Conservation (phyloP, 2,113 vertebrate genomes). For the Gobius niger region DNA sequence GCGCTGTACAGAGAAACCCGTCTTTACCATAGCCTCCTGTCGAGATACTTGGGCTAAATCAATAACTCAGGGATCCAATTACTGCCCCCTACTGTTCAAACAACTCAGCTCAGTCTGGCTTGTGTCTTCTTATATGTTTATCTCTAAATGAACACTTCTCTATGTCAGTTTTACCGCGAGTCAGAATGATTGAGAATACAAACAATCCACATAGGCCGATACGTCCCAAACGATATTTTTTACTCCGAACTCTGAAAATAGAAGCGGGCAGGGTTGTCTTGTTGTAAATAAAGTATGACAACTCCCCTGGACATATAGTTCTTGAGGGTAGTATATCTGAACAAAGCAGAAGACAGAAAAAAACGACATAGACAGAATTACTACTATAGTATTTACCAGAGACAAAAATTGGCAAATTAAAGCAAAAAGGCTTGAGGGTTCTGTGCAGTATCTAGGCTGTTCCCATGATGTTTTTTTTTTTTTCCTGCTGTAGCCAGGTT, state of each 20-base stretch:
- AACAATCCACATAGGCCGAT: background rate
- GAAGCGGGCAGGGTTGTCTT: conserved; percentile 13
- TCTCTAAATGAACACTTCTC: background rate
- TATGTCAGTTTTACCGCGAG: background rate
- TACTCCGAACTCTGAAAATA: conserved; percentile 2
- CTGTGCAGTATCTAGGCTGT: no score
- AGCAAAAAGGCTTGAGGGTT: no score
- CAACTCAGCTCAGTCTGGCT: conserved; percentile 14
- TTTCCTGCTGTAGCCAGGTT: conserved; percentile 3
- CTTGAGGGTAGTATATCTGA: conserved; percentile 2
- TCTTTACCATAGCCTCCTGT: conserved; percentile 42
- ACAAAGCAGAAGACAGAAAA: conserved; percentile 15
- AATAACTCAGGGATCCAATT: conserved; percentile 64
- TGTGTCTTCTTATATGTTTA: conserved; percentile 2
- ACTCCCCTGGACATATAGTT: conserved; percentile 15
- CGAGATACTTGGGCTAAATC: conserved; percentile 56
- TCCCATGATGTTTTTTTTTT: conserved; percentile 19
- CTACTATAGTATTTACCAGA: conserved; percentile 16
- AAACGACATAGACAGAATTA: conserved; percentile 3
- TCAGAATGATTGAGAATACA: background rate
- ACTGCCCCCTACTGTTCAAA: conserved; percentile 53
- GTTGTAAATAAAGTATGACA: conserved; percentile 49
- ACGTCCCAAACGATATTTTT: conserved; percentile 8
- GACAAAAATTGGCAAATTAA: conserved; percentile 7
- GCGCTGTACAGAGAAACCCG: conserved; percentile 42